phyloP scores from a whole-genome alignment of 2,888 invertebrate genomes.

The Drosophila maculinotata region DNA sequence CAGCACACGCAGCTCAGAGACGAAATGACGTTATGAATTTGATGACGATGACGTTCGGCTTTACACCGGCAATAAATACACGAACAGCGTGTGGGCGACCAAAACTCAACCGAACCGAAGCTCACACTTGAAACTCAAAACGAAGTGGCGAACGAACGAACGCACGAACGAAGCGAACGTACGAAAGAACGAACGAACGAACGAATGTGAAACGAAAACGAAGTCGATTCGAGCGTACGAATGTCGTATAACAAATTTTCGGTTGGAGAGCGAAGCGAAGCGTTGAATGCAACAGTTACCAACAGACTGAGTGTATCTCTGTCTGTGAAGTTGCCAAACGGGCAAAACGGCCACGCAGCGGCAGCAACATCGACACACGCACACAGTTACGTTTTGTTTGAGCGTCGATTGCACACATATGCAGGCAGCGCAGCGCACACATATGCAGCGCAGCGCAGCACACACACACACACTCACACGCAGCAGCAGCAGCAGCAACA shows the following conservation, averaged over 20 bases:
- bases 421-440: constrained; percentile 33
- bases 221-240: constrained; percentile 1
- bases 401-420: constrained; percentile 20
- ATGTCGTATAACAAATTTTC: constrained; percentile 16
- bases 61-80: constrained; percentile 44
- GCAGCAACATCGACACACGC: constrained; percentile 45
- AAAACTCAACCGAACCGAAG: constrained; percentile 18
- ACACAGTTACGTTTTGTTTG: neutral
- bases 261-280: constrained; percentile 80
- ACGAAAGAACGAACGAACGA: constrained; percentile 18
- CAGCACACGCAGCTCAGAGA: constrained; percentile 41
- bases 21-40: constrained; percentile 70
- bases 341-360: constrained; percentile 80
- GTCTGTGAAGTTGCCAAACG: constrained; percentile 83
- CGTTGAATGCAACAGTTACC: constrained; percentile 85
- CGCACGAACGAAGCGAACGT: constrained; percentile 20
- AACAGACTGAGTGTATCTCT: constrained; percentile 83
- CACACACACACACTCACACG: constrained; percentile 14
- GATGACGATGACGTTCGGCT: constrained; percentile 65
- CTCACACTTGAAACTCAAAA: too few species aligned
- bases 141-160: constrained; percentile 24
- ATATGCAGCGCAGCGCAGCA: constrained; percentile 30
- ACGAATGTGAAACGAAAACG: constrained; percentile 16
- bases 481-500: constrained; percentile 37
- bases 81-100: constrained; percentile 17